Percentiles rank a stretch among this genome's conserved stretches.
Evolutionary conservation across 2,113 vertebrate species (phyloP).

Genomic region (Spermophilus dauricus): DNA sequence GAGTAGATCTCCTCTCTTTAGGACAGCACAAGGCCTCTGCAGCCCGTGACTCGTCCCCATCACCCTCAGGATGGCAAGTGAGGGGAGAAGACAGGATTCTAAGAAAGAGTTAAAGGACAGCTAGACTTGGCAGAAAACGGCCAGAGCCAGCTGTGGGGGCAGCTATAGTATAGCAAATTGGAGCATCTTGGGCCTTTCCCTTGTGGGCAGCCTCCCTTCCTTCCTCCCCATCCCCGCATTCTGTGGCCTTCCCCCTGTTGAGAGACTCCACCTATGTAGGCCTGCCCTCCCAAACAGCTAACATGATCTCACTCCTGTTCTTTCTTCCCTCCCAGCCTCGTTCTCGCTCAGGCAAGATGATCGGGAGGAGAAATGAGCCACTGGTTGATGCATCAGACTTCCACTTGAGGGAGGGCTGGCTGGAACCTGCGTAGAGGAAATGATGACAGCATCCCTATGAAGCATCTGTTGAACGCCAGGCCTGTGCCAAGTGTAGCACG

Average conservation of each 20-base stretch:
- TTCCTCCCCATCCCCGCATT: not conserved
- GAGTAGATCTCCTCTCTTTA: not conserved
- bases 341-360: not conserved
- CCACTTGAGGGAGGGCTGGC: not conserved
- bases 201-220: slow-evolving; percentile 8
- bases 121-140: not conserved
- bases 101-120: not conserved
- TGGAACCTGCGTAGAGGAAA: not conserved
- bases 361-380: not conserved
- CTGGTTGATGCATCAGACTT: not conserved
- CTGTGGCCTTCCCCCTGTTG: not conserved
- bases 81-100: not conserved
- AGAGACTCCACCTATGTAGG: not conserved
- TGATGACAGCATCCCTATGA: not conserved
- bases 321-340: not conserved
- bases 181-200: not conserved
- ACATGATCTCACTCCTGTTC: not conserved
- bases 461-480: rapidly evolving
- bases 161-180: not conserved
- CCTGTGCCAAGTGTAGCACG: not conserved
- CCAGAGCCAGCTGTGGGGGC: not conserved
- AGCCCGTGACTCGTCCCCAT: not conserved
- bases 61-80: not conserved
- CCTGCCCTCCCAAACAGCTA: not conserved
- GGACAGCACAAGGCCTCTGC: not conserved